Conservation (phyloP, 2,888 invertebrate species). For the Allacma fusca region DNA sequence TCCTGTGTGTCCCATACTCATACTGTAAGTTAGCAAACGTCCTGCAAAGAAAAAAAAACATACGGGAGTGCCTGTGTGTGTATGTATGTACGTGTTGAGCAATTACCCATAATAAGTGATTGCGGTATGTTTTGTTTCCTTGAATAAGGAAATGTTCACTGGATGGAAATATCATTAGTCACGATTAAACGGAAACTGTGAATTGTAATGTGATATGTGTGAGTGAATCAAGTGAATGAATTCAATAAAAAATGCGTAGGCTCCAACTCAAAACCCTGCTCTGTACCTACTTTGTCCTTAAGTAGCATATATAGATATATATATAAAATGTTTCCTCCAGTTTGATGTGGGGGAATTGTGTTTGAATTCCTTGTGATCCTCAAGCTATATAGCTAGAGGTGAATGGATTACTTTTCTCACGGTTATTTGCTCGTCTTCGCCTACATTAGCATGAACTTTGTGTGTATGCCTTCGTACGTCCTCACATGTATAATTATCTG, state of each 20-base stretch:
- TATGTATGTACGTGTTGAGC: background rate
- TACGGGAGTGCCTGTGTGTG: background rate
- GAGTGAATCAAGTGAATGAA: conserved; percentile 16
- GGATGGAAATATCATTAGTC: conserved; percentile 23
- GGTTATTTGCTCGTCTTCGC: conserved; percentile 19
- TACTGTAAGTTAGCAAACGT: too few relatives aligned
- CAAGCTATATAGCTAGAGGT: background rate
- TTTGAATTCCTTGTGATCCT: too few relatives aligned
- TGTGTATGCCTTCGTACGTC: background rate
- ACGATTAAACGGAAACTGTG: conserved; percentile 21
- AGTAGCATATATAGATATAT: background rate
- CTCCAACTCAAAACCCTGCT: background rate
- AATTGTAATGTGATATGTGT: conserved; percentile 8
- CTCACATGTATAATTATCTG: conserved; percentile 13
- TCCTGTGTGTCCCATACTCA: background rate
- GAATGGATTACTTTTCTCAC: conserved; percentile 23
- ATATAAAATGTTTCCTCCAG: too few relatives aligned
- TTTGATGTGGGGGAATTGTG: too few relatives aligned
- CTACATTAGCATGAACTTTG: conserved; percentile 13
- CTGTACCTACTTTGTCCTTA: background rate
- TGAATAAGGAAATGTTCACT: conserved; percentile 15
- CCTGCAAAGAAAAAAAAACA: too few relatives aligned
- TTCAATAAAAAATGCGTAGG: conserved; percentile 1
- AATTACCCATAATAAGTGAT: background rate
- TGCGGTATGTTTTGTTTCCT: conserved; percentile 5